A percentile compares a stretch with the other conserved stretches of the same genome.
Evolutionary conservation across 2,113 vertebrate species (phyloP).

Genomic region (Corythornis vintsioides): DNA sequence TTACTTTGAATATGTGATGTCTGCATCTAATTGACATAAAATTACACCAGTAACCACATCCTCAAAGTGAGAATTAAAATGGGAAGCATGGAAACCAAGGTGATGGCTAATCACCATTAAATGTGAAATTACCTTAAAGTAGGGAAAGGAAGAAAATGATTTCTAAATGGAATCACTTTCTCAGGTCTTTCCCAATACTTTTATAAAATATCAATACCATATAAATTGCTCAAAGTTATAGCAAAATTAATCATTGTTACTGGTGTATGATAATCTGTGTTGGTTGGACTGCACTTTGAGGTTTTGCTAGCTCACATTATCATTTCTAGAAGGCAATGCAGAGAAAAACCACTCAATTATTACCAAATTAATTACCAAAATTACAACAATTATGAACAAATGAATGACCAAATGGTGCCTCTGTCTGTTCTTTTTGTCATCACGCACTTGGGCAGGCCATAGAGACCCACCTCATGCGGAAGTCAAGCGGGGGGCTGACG

Average conservation of each 20-base stretch:
- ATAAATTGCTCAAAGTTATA: background rate
- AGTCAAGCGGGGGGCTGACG: constrained; percentile 89
- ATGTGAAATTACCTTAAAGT: background rate
- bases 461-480: constrained; percentile 92
- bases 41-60: background rate
- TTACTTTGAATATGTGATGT: background rate
- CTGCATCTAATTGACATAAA: background rate
- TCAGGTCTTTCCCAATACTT: background rate
- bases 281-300: background rate
- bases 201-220: background rate
- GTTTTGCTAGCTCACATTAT: background rate
- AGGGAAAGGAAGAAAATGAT: background rate
- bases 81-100: background rate
- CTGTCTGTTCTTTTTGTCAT: background rate
- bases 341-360: too few relatives aligned
- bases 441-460: constrained; percentile 81
- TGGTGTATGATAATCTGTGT: background rate
- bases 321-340: background rate
- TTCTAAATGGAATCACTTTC: background rate
- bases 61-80: background rate
- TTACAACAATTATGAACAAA: too few relatives aligned
- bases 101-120: background rate
- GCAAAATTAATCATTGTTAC: background rate
- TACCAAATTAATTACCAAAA: too few relatives aligned
- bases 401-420: background rate